Evolutionary conservation across 1,140 invertebrate genomes (phyloP), one percentile per base, ranked within the genome.

Genomic region (Atta cephalotes): DNA sequence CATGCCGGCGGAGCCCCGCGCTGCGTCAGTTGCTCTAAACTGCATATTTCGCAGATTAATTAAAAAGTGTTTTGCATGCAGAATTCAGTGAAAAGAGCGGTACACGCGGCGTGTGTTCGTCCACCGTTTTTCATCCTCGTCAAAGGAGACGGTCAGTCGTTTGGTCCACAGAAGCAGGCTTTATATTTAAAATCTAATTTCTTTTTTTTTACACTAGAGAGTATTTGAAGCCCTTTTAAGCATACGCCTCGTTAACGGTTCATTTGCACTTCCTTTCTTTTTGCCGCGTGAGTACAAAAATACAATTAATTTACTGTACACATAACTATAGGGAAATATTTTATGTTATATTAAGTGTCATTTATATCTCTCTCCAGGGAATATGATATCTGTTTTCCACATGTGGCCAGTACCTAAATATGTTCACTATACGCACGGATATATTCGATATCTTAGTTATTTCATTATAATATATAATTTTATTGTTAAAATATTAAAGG

Each of bases 21-120:
- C 25, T 72, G 51, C 39, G 35, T 1, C 9, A 14, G 51, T 53
- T 58, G 58, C 35, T 78, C 58, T 63, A 68, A 86, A 74, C 82
- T 86, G 70, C 71, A 89, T 85, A 85, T 80, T 91, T 89, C 49
- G 53, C 62, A 31, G 87, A 91, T 88, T 91, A 91, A 91, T 91
- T 91, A 91, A 90, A 89, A 89, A 91, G 56, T 77, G 87, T 91
- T 91, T 91, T 91, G 87, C 78, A 84, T 87, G 62, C 74, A 88
- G 88, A 86, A 90, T 80, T 74, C 77, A 87, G 35, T 5, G 53
- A 39, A 70, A 87, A 63, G 60, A 31, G 63, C n/a, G 56, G 18
- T 31, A 35, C 21, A 77, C 31, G 35, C 82, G 72, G 49, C 82
- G 76, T 62, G 49, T 74, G 53, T 82, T 51, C 68, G 53, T 31